Base-by-base conservation (phyloP, 2,888 invertebrate species). In the Cheiracanthium punctorium region DNA sequence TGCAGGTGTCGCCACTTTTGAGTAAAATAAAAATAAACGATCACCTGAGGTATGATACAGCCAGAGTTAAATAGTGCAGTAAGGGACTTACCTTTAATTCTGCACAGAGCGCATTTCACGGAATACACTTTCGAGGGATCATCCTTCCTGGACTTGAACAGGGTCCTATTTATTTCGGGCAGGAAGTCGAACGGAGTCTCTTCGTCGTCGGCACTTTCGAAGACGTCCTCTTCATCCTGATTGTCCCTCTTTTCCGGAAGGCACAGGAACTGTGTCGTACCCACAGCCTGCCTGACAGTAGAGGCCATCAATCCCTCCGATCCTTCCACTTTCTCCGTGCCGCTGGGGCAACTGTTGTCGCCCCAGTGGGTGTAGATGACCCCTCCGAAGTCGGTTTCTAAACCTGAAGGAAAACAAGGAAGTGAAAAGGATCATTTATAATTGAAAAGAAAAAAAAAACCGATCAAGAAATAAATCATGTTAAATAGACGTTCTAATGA, bases 341-440 rank as follows among this genome's bases (percentile, higher is more conserved):
- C 0, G 5, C 17, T 12, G 0, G 80, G 73, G 20, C 80, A 80
- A 5, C 41, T 0, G 0, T 41, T 37, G 0, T 64, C 24, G 8
- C 80, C 80, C 80, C 72, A 72, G 65, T 80, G 52, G n/a, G 12
- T 73, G 65, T 29, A 80, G 29, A 52, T 33, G 1, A 58, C 72
- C 4, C 80, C 80, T 0, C 72, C 80, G n/a, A 73, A 65, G 33
- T 80, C 80, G 1, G n/a, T 43, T 65, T 72, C 73, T 0, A 80
- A 65, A 43, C 30, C 80, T 80, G 30, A 0, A 43, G 41, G 41
- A 28, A 7, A 20, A 65, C n/a, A n/a, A n/a, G n/a, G n/a, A n/a
- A n/a, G n/a, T n/a, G n/a, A n/a, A n/a, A n/a, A n/a, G n/a, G n/a
- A n/a, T n/a, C n/a, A n/a, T n/a, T n/a, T n/a, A n/a, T n/a, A n/a